phyloP scores from a whole-genome alignment of 2,888 invertebrate species.

The Drosophila meridiana region DNA sequence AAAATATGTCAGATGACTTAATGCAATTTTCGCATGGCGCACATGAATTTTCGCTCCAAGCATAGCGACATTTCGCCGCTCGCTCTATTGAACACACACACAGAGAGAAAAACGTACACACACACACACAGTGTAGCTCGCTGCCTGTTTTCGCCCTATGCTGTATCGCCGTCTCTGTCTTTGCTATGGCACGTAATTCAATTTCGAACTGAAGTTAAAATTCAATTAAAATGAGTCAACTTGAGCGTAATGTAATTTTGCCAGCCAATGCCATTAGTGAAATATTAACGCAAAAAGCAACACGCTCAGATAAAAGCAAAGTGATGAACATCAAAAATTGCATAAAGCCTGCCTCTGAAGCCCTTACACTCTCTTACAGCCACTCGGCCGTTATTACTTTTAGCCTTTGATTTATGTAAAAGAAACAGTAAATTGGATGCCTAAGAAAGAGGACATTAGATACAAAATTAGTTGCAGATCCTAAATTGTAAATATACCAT shows the following conservation, averaged over 20 bases:
- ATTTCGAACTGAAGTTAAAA: conserved; percentile 82
- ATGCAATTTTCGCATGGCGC: conserved; percentile 70
- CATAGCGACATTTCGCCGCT: conserved; percentile 49
- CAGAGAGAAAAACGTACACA: not conserved
- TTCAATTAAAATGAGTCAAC: conserved; percentile 82
- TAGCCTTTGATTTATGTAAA: conserved; percentile 41
- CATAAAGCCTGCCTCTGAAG: conserved; percentile 15
- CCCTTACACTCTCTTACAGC: conserved; percentile 9
- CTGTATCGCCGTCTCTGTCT: conserved; percentile 40
- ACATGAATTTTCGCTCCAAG: conserved; percentile 53
- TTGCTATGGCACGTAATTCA: conserved; percentile 76
- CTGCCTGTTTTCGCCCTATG: conserved; percentile 2
- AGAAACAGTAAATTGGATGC: no score
- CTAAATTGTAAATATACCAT: no score
- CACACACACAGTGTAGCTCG: conserved; percentile 9
- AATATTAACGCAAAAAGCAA: conserved; percentile 76
- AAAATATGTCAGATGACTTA: conserved; percentile 66
- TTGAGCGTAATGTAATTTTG: conserved; percentile 80
- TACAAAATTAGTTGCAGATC: not conserved
- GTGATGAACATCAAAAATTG: conserved; percentile 3
- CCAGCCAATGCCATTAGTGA: conserved; percentile 81
- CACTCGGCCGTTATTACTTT: conserved; percentile 41
- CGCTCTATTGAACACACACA: conserved; percentile 37
- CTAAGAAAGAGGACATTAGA: not conserved
- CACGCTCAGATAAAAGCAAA: conserved; percentile 36